A percentile compares a stretch with the other conserved stretches of the same genome.
Evolutionary conservation across 2,888 invertebrate genomes (phyloP).

Genomic region (Hirtodrosophila trivittata): DNA sequence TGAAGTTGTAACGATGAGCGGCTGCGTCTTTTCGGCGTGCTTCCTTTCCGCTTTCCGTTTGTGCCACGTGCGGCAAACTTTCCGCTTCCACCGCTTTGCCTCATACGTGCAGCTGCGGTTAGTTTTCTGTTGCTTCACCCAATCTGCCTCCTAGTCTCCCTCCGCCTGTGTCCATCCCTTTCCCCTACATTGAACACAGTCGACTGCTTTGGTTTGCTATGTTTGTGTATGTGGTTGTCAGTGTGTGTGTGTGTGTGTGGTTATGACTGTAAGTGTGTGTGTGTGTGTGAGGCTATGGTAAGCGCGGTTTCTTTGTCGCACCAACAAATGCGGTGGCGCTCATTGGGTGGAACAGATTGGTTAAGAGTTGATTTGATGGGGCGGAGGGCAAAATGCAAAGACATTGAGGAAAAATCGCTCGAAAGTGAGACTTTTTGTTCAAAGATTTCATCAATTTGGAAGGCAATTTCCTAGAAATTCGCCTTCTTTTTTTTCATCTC

Average conservation of each 20-base stretch:
- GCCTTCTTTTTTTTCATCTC: background rate
- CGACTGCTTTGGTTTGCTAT: slow-evolving; percentile 31
- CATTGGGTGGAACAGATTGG: slow-evolving; percentile 67
- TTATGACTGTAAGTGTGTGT: slow-evolving; percentile 14
- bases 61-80: slow-evolving; percentile 63
- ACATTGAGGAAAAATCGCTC: background rate
- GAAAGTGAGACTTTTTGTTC: slow-evolving; percentile 12
- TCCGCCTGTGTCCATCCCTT: background rate
- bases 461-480: slow-evolving; percentile 11
- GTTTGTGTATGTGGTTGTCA: slow-evolving; percentile 25
- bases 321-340: slow-evolving; percentile 61
- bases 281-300: slow-evolving; percentile 32
- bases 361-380: slow-evolving; percentile 52
- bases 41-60: slow-evolving; percentile 43
- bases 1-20: slow-evolving; percentile 34
- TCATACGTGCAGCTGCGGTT: slow-evolving; percentile 68
- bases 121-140: slow-evolving; percentile 49
- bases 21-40: slow-evolving; percentile 55
- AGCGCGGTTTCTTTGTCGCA: slow-evolving; percentile 67
- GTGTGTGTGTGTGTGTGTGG: slow-evolving; percentile 15
- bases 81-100: slow-evolving; percentile 40
- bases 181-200: slow-evolving; percentile 10
- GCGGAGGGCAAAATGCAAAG: background rate
- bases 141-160: background rate
- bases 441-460: slow-evolving; percentile 20